Conservation (phyloP, 2,113 vertebrate species). For the Origma solitaria region DNA sequence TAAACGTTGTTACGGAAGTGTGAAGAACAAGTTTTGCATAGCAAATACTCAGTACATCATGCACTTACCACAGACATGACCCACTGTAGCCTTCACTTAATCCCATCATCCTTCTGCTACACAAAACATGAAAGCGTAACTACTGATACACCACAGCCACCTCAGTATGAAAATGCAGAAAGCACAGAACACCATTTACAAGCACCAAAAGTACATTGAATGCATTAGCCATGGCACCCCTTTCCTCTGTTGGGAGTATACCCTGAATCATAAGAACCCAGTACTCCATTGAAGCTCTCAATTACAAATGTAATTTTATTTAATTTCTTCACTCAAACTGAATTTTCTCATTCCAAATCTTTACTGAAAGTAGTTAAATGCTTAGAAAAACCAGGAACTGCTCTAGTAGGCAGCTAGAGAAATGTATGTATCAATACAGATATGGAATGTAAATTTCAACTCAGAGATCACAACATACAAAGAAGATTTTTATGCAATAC, state of each 20-base stretch:
- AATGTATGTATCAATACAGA: constrained; percentile 38
- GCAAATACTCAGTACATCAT: background rate
- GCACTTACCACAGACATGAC: background rate
- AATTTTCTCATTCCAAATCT: constrained; percentile 76
- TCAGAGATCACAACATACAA: constrained; percentile 72
- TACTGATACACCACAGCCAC: background rate
- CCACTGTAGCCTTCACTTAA: background rate
- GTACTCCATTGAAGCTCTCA: constrained; percentile 19
- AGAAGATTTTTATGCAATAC: constrained; percentile 74
- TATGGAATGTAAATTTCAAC: constrained; percentile 61
- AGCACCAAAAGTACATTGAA: background rate
- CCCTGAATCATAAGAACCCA: background rate
- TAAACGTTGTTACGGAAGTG: background rate
- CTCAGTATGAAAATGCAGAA: rapidly evolving
- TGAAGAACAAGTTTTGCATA: background rate
- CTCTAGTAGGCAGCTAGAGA: constrained; percentile 32
- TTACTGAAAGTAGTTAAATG: constrained; percentile 63
- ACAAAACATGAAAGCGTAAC: background rate
- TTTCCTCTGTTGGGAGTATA: background rate
- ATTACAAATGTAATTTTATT: constrained; percentile 86
- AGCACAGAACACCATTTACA: background rate
- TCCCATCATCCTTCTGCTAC: background rate
- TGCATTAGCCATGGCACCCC: rapidly evolving
- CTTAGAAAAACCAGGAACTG: constrained; percentile 34
- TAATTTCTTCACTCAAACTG: constrained; percentile 73